Base-by-base conservation (phyloP, 2,888 invertebrate species). In the Boloria selene region DNA sequence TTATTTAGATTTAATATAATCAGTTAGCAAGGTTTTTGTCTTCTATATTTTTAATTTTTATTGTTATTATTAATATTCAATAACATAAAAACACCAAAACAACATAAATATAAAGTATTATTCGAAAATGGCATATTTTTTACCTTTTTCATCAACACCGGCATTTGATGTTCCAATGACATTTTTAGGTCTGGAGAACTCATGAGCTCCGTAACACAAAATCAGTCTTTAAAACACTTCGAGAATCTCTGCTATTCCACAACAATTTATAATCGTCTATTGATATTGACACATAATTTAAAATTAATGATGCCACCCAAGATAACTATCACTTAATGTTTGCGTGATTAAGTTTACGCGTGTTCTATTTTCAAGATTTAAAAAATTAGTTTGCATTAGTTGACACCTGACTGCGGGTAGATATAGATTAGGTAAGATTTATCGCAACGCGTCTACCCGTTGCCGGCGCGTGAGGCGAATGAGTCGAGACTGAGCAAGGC, bases 101-200 rank as follows among this genome's bases (percentile, higher is more conserved):
- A 31, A 7, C 6, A 38, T 10, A 38, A 38, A 38, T n/a, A 10
- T 38, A 38, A 38, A 38, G 10, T 7, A 38, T 31, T 6, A 31
- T 38, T 38, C 31, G 31, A 38, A 10, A 38, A 38, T 38, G 7
- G 31, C 10, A 47, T 0, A 13, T 26, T 42, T 60, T 52, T 63
- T 88, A 92, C 91, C 91, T 92, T 85, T 74, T 90, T 86, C 74
- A 90, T 83, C 70, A 92, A 79, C 73, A 83, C 87, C 76, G 90
- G 88, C 73, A 90, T 83, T 79, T 87, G 87, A 70, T 84, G 88
- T 72, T 90, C 90, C 82, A 90, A 77, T 69, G 91, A 88, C 88
- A 91, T 87, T 75, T 88, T 86, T 71, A 87, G 74, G 75, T 85
- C 84, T 14, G 86, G 83, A 71, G 90, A 87, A 80, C 84, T 87